Conservation (phyloP, 2,113 vertebrate species). For the Triplophysa tibetana region DNA sequence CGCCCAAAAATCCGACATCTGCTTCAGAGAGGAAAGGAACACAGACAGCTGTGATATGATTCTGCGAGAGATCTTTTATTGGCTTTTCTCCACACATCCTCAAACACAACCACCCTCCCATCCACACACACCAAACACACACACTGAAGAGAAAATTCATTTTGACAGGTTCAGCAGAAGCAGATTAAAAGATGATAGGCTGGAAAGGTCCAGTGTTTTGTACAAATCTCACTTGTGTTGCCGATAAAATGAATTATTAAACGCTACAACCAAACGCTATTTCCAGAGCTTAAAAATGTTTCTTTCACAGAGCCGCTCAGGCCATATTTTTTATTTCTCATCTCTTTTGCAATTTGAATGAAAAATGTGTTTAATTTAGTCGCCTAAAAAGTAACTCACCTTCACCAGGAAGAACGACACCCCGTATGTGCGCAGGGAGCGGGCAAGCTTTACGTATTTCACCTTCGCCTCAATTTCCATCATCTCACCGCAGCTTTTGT, state of each 20-base stretch:
- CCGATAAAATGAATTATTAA: conserved; percentile 69
- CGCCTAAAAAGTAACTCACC: conserved; percentile 68
- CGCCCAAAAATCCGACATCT: too few species aligned
- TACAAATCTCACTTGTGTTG: conserved; percentile 46
- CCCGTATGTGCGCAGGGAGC: conserved; percentile 91
- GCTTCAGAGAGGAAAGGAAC: neutral
- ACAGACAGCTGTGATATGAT: neutral
- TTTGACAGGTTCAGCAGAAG: neutral
- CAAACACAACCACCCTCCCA: neutral
- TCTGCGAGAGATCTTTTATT: neutral
- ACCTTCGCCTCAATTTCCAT: conserved; percentile 97
- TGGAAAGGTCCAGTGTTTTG: neutral
- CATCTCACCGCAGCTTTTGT: conserved; percentile 97
- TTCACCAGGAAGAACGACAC: conserved; percentile 98
- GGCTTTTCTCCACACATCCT: neutral
- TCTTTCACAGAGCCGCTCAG: too few species aligned
- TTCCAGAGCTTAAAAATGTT: conserved; percentile 58
- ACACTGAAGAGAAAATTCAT: neutral
- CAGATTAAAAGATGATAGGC: neutral
- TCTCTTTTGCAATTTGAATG: too few species aligned
- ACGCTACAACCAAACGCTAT: conserved; percentile 55
- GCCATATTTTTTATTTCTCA: too few species aligned
- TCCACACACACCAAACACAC: neutral
- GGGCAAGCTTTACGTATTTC: conserved; percentile 95
- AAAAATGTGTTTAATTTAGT: neutral